phyloP scores from a whole-genome alignment of 1,140 invertebrate species.

The Bombus huntii region DNA sequence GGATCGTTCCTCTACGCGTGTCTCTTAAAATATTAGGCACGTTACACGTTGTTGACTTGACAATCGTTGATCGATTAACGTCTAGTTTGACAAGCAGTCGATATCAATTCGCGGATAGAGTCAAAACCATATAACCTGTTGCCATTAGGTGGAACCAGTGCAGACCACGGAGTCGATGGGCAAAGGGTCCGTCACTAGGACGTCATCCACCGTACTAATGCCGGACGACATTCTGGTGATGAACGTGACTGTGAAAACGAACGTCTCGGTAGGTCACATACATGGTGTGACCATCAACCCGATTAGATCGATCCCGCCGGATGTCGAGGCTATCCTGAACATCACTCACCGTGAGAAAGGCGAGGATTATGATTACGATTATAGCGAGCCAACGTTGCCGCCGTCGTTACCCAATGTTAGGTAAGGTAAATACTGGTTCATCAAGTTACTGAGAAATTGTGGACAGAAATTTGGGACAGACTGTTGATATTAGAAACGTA shows the following conservation, averaged over 20 bases:
- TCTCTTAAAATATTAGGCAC: not conserved
- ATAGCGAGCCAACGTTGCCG: constrained; percentile 86
- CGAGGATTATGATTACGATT: constrained; percentile 85
- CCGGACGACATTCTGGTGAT: constrained; percentile 77
- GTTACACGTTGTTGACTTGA: not conserved
- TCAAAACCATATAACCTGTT: constrained; percentile 21
- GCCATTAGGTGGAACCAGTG: constrained; percentile 36
- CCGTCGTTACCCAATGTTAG: constrained; percentile 89
- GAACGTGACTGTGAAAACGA: constrained; percentile 80
- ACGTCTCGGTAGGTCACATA: constrained; percentile 77
- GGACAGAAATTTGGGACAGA: not conserved
- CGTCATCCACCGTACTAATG: constrained; percentile 71
- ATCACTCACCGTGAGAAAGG: constrained; percentile 78
- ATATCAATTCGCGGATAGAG: not conserved
- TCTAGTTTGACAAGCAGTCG: not conserved
- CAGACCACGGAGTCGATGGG: constrained; percentile 34
- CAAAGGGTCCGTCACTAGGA: constrained; percentile 64
- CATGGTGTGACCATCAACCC: constrained; percentile 76
- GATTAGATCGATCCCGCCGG: constrained; percentile 75
- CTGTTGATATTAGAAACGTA: not conserved
- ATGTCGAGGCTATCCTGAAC: constrained; percentile 80
- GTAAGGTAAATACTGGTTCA: constrained; percentile 71
- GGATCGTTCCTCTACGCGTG: not conserved
- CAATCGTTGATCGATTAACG: constrained; percentile 8
- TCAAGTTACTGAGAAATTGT: not conserved